Evolutionary conservation across 2,888 invertebrate genomes (phyloP), one percentile per base, ranked within the genome.

Genomic region (Steinernema hermaphroditum): DNA sequence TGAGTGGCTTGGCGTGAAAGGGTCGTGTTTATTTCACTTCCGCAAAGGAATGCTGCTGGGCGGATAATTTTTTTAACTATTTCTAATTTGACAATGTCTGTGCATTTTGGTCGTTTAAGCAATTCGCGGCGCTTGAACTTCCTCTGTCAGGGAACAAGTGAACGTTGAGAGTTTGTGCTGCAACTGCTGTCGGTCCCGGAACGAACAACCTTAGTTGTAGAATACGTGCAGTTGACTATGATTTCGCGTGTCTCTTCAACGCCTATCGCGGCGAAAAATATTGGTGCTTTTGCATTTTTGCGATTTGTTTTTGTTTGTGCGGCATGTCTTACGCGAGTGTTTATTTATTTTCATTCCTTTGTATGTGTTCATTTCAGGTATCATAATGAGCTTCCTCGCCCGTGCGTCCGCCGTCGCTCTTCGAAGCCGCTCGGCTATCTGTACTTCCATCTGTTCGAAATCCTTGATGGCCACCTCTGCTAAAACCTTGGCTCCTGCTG

Each of bases 401-500:
- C 62, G 62, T n/a, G 62, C 29, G 6, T 62, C 62, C 34, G 9
- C 12, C 24, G 29, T 32, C 19, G 62, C 62, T 32, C 62, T 62
- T 9, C 9, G 32, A 34, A 62, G 62, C 62, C 62, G 62, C 6
- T 24, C 29, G 16, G 62, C 62, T 2, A 4, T 62, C 2, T 29
- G 62, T 2, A 2, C 62, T 14, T 29, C 62, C 29, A 9, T 46
- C 46, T 19, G 2, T 6, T n/a, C 62, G 29, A 62, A 62, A 32
- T 29, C 62, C 14, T 9, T 62, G 62, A 32, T 62, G 29, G 62
- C 62, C 29, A 62, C 62, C 8, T 62, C 62, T 29, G 62, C 32
- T 12, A 62, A 62, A 16, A 14, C 34, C 2, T 16, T 62, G 2
- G 34, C 62, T 32, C 62, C 62, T 6, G 62, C 62, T 34, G 29